Evolutionary conservation across 2,797 vertebrate species (phyloP).

Genomic region (Diplodus sargus): DNA sequence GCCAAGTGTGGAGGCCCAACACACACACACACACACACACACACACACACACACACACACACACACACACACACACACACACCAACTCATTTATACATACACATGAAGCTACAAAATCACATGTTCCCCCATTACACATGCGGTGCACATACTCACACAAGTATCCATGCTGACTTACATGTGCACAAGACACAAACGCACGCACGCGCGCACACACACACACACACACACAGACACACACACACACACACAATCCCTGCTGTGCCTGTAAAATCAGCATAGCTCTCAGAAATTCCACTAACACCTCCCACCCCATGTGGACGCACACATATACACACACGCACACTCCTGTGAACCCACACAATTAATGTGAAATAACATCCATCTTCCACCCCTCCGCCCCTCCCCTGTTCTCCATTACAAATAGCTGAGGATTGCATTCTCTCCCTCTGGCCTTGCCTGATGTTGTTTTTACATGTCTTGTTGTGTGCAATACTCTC

Average conservation of each 20-base stretch:
- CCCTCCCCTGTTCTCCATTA: slow-evolving; percentile 75
- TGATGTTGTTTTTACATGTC: slow-evolving; percentile 84
- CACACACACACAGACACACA: slow-evolving; percentile 52
- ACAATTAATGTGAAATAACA: slow-evolving; percentile 83
- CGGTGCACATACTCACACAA: slow-evolving; percentile 35
- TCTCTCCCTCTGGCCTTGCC: slow-evolving; percentile 78
- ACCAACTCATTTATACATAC: slow-evolving; percentile 23
- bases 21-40: slow-evolving; percentile 12
- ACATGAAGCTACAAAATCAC: slow-evolving; percentile 19
- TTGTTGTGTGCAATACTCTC: slow-evolving; percentile 80
- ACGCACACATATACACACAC: slow-evolving; percentile 60
- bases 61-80: no score
- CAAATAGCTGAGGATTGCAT: slow-evolving; percentile 84
- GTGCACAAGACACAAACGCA: slow-evolving; percentile 58
- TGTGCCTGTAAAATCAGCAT: slow-evolving; percentile 79
- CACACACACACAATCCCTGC: slow-evolving; percentile 61
- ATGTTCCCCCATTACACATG: slow-evolving; percentile 35
- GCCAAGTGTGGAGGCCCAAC: slow-evolving; percentile 60
- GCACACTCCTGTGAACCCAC: slow-evolving; percentile 72
- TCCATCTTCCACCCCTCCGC: slow-evolving; percentile 72
- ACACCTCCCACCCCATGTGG: slow-evolving; percentile 77
- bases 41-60: not conserved
- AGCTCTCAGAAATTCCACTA: slow-evolving; percentile 81
- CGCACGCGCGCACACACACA: slow-evolving; percentile 58
- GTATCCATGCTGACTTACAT: slow-evolving; percentile 53